Percentiles rank a stretch among this genome's conserved stretches.
These are phyloP conservation scores for Platygyra sinensis DNA, from an alignment of 64 coral and sea anemone species.

Conservation along the genomic window DNA sequence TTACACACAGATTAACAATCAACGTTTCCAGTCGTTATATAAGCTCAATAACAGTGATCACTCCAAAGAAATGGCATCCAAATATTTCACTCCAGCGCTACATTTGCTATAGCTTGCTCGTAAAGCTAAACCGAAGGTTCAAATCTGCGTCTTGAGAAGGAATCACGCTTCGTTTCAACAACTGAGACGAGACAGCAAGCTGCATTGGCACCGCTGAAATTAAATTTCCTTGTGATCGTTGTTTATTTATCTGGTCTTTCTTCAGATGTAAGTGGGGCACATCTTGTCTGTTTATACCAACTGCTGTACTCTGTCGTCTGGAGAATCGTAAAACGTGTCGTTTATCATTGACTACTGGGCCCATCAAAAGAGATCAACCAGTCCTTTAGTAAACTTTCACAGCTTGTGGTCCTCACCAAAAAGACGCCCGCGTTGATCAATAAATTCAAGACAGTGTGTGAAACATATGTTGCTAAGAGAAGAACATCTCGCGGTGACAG, in stretches of 20 bases:
- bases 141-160: neutral
- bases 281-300: too few species aligned
- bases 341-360: neutral
- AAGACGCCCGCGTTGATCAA: neutral
- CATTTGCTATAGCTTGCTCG: neutral
- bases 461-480: slow-evolving; percentile 25
- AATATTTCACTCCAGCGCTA: neutral
- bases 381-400: neutral
- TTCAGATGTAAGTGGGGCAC: too few species aligned
- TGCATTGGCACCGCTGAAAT: neutral
- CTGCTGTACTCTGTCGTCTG: too few species aligned
- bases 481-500: neutral
- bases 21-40: too few species aligned
- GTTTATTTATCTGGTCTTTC: too few species aligned
- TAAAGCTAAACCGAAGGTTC: neutral
- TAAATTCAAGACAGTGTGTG: neutral
- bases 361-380: neutral
- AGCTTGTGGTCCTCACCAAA: neutral
- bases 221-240: too few species aligned
- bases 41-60: neutral
- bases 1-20: neutral
- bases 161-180: neutral
- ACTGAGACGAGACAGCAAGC: neutral
- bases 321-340: neutral
- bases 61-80: neutral